Base-by-base conservation (phyloP, 92 coral and sea anemone species). In the Zoanthus sociatus region DNA sequence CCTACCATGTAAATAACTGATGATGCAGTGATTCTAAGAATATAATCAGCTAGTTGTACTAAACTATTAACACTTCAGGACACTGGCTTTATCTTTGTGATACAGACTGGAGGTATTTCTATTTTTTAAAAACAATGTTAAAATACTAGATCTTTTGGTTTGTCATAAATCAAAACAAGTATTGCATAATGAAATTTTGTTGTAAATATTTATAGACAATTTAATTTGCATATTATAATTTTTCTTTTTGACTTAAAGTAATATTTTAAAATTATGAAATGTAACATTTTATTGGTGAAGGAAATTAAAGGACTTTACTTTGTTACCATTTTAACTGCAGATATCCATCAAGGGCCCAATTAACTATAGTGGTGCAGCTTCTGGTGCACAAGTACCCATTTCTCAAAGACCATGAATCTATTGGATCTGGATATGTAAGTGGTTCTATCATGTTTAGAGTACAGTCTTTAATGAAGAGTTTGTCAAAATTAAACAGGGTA, bases 401-500 rank as follows among this genome's bases (percentile, higher is more conserved):
- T 42, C 76, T 71, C 76, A 71, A 71, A 33, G 76, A 71, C 76
- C 76, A 71, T 71, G 76, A 71, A 16, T 71, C 76, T 32, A 71
- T 15, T 71, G 76, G 76, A 71, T 71, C 50, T 71, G 76, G 76
- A 71, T 71, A 71, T 71, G 50, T 71, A 32, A 71, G 76, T 71
- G 76, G 48, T 71, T 71, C 60, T 54, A 54, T 54, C 76, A 71
- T 71, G 50, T 71, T 71, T 71, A 71, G 53, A 9, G 6, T 71
- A 71, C 50, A 32, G 76, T 71, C 76, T 31, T 32, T 63, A 63
- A 71, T 32, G 50, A 71, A 71, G 16, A 2, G 18, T 71, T 32
- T 71, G 51, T 71, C 51, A 4, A 71, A 7, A 71, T 68, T 68
- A 68, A 68, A 68, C 73, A 21, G 73, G 73, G 73, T 18, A 31